A percentile compares a stretch with the other conserved stretches of the same genome.
Conservation (phyloP, 2,113 vertebrate species). For the Salminus brasiliensis region DNA sequence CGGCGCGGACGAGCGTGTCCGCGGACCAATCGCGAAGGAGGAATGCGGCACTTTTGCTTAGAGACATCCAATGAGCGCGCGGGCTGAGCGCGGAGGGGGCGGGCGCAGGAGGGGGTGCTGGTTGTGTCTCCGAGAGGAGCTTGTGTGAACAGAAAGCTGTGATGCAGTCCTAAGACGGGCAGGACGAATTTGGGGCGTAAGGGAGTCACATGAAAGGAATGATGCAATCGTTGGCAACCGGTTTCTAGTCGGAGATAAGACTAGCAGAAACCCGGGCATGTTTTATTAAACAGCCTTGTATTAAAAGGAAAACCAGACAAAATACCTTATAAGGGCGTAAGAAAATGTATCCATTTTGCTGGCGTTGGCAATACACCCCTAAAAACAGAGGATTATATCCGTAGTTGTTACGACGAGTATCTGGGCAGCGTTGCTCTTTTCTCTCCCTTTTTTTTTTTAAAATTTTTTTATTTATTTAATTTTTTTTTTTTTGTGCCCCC, state of each 20-base stretch:
- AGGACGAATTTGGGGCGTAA: conserved; percentile 85
- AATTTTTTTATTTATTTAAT: too few species aligned
- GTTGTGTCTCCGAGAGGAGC: conserved; percentile 68
- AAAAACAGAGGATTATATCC: conserved; percentile 31
- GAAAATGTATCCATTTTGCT: conserved; percentile 72
- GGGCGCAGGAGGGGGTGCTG: conserved; percentile 35
- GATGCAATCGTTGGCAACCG: conserved; percentile 86
- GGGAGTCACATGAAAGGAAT: conserved; percentile 87
- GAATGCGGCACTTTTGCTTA: conserved; percentile 72
- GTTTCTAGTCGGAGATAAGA: conserved; percentile 84
- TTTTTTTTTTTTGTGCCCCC: background rate
- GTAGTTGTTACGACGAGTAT: conserved; percentile 23
- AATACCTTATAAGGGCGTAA: conserved; percentile 75
- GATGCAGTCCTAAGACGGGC: conserved; percentile 85
- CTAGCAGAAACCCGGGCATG: conserved; percentile 81
- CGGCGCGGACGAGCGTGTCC: background rate
- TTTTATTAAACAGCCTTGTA: conserved; percentile 84
- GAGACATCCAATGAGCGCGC: conserved; percentile 73
- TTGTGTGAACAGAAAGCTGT: conserved; percentile 77
- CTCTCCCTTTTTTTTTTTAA: too few species aligned
- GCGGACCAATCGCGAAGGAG: conserved; percentile 49
- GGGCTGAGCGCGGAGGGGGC: background rate
- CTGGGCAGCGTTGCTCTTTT: background rate
- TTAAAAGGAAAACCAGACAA: conserved; percentile 77
- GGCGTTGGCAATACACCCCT: conserved; percentile 57